Evolutionary conservation across 2,888 invertebrate genomes (phyloP).

Genomic region (Calliscelio sp.): DNA sequence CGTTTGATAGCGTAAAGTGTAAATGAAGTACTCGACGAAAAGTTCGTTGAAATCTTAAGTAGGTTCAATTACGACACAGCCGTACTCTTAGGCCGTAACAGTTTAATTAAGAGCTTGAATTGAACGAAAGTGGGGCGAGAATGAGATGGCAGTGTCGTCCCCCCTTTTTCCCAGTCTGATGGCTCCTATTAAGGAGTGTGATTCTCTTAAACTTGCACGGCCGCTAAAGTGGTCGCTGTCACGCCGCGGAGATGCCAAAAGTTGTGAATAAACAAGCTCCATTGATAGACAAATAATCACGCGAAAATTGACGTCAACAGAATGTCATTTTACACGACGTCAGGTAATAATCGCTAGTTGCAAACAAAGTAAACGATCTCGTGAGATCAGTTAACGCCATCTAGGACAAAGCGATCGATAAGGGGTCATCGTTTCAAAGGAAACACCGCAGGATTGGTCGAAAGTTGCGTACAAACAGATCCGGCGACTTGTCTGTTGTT

Average conservation of each 20-base stretch:
- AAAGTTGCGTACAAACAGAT: slow-evolving; percentile 51
- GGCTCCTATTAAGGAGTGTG: slow-evolving; percentile 65
- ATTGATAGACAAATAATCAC: slow-evolving; percentile 26
- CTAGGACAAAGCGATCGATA: slow-evolving; percentile 50
- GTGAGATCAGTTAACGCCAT: slow-evolving; percentile 42
- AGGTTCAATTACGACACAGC: slow-evolving; percentile 73
- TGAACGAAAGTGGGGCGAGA: slow-evolving; percentile 63
- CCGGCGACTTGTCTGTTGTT: slow-evolving; percentile 37
- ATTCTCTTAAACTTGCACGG: slow-evolving; percentile 49
- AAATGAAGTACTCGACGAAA: slow-evolving; percentile 68
- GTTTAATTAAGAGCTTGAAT: slow-evolving; percentile 74
- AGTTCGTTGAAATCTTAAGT: slow-evolving; percentile 72
- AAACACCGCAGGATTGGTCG: slow-evolving; percentile 26
- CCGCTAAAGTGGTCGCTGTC: slow-evolving; percentile 31
- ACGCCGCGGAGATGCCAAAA: slow-evolving; percentile 46
- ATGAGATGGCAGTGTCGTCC: slow-evolving; percentile 46
- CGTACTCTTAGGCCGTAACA: slow-evolving; percentile 72
- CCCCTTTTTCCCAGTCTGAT: slow-evolving; percentile 19
- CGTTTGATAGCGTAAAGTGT: slow-evolving; percentile 58
- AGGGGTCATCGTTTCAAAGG: slow-evolving; percentile 42
- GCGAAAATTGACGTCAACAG: not conserved
- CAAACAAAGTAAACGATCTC: slow-evolving; percentile 48
- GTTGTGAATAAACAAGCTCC: slow-evolving; percentile 45
- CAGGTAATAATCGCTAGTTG: slow-evolving; percentile 17
- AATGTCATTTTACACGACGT: slow-evolving; percentile 11